Percentiles rank a stretch among this genome's conserved stretches.
Evolutionary conservation across 2,888 invertebrate species (phyloP).

Genomic region (Drosophila mimetica): DNA sequence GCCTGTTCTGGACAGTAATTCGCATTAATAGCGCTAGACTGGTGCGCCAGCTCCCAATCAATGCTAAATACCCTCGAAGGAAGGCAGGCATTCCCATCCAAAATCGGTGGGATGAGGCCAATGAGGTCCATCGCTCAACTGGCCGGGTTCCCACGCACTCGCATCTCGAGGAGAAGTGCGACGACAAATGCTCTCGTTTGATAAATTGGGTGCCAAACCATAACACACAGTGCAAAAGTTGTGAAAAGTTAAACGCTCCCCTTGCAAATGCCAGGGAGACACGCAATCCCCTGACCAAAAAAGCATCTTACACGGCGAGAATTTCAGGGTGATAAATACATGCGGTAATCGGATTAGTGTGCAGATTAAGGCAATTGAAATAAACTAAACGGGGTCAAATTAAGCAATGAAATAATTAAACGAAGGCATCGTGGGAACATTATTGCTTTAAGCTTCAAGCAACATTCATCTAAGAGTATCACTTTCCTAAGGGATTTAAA

Average conservation of each 20-base stretch:
- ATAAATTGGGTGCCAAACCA: constrained; percentile 81
- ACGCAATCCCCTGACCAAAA: constrained; percentile 60
- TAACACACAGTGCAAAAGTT: constrained; percentile 56
- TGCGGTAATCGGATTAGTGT: constrained; percentile 25
- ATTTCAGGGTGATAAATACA: constrained; percentile 13
- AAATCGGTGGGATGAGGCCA: constrained; percentile 1
- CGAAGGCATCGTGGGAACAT: neutral
- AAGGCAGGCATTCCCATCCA: neutral
- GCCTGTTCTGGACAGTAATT: constrained; percentile 72
- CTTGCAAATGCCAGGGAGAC: constrained; percentile 67
- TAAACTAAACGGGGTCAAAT: constrained; percentile 24
- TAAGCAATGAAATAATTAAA: constrained; percentile 16
- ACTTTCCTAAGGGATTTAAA: neutral
- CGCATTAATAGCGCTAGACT: constrained; percentile 75
- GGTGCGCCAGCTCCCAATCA: constrained; percentile 57
- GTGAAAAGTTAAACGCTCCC: constrained; percentile 77
- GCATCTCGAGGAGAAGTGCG: constrained; percentile 47
- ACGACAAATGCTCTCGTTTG: constrained; percentile 65
- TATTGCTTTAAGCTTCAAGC: neutral
- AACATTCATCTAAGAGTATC: neutral
- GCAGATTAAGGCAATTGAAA: constrained; percentile 20
- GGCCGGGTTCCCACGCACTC: constrained; percentile 78
- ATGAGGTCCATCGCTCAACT: constrained; percentile 29
- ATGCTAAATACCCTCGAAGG: constrained; percentile 17
- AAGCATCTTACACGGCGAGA: constrained; percentile 31